Percentiles rank a stretch among this genome's conserved stretches.
Evolutionary conservation across 2,888 invertebrate species (phyloP).

Genomic region (Linnaemya tessellans): DNA sequence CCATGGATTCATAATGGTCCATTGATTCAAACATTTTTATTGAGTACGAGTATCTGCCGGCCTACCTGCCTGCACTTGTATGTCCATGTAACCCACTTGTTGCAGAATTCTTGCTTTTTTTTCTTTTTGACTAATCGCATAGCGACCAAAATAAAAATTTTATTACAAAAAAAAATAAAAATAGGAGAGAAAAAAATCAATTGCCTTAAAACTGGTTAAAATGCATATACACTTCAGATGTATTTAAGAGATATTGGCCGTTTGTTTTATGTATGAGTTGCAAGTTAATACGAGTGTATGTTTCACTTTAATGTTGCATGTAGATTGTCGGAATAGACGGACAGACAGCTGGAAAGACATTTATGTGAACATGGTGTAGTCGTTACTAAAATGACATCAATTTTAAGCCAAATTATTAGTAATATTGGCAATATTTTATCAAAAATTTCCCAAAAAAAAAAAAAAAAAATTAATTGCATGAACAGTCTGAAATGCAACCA

Average conservation of each 20-base stretch:
- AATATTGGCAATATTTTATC: constrained; percentile 66
- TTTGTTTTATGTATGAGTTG: background rate
- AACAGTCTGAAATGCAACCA: background rate
- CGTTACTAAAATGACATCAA: constrained; percentile 70
- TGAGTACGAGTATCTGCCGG: background rate
- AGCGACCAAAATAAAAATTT: constrained; percentile 47
- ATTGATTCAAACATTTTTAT: constrained; percentile 23
- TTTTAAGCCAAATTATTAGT: constrained; percentile 69
- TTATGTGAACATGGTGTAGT: constrained; percentile 55
- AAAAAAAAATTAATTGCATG: background rate
- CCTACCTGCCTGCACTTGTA: background rate
- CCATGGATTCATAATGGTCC: constrained; percentile 60
- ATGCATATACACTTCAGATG: constrained; percentile 25
- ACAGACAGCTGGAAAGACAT: background rate
- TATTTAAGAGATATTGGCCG: constrained; percentile 2
- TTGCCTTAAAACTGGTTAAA: constrained; percentile 63
- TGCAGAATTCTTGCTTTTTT: constrained; percentile 48
- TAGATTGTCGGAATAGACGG: background rate
- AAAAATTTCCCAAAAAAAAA: constrained; percentile 44
- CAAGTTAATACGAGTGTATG: constrained; percentile 1
- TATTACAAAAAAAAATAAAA: too few species aligned
- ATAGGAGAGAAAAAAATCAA: background rate
- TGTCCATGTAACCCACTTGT: constrained; percentile 70
- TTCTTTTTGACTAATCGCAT: constrained; percentile 69
- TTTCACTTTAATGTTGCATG: constrained; percentile 2